These are phyloP conservation scores for Thaleichthys pacificus DNA, from an alignment of 2,797 vertebrate genomes.

Conservation along the genomic window DNA sequence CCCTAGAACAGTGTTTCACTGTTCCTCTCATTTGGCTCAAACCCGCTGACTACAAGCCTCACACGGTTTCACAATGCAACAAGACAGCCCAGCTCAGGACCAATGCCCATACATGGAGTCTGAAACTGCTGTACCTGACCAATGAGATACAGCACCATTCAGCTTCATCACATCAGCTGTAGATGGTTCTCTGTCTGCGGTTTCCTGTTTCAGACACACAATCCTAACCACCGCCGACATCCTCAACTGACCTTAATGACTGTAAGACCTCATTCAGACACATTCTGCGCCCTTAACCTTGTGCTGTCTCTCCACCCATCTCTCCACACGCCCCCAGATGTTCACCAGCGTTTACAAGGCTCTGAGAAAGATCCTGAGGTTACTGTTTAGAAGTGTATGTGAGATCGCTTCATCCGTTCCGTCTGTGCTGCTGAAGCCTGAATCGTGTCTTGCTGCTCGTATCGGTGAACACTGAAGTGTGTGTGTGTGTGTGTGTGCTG, in stretches of 20 bases:
- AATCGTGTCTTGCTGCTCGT: background rate
- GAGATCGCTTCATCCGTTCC: slow-evolving; percentile 37
- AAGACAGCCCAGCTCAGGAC: background rate
- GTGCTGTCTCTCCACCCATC: slow-evolving; percentile 29
- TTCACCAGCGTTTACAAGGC: slow-evolving; percentile 71
- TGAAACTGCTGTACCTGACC: background rate
- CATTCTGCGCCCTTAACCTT: background rate
- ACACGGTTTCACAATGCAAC: background rate
- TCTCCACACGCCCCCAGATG: slow-evolving; percentile 53
- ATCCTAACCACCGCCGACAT: background rate
- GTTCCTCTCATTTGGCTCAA: background rate
- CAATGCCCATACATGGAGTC: slow-evolving; percentile 22
- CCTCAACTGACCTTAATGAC: background rate
- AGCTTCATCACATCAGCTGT: slow-evolving; percentile 1
- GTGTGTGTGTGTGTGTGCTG: background rate
- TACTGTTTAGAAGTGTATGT: slow-evolving; percentile 75
- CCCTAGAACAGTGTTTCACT: no score
- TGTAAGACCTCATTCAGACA: background rate
- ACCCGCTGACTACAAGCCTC: background rate
- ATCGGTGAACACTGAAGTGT: background rate
- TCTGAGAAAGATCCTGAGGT: slow-evolving; percentile 70
- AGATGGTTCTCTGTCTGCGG: background rate
- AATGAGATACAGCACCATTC: background rate
- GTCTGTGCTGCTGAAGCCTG: slow-evolving; percentile 20
- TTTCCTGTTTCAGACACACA: background rate